A percentile compares a stretch with the other conserved stretches of the same genome.
phyloP scores from a whole-genome alignment of 2,888 invertebrate species.

The Drosophila cognata region DNA sequence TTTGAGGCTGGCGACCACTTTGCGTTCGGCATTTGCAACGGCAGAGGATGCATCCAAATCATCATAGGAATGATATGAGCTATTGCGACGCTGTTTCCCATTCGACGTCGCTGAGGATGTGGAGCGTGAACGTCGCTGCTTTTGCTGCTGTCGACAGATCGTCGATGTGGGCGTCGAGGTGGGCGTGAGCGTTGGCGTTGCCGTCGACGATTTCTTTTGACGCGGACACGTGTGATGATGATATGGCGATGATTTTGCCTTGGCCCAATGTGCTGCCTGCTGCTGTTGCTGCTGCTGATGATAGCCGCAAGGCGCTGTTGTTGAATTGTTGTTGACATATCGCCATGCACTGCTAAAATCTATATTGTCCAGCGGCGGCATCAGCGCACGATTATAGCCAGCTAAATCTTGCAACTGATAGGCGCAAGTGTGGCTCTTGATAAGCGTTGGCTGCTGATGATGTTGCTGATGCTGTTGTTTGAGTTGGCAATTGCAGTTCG shows the following conservation, averaged over 20 bases:
- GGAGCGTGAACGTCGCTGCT: constrained; percentile 67
- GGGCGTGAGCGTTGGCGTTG: constrained; percentile 30
- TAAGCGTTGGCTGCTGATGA: constrained; percentile 61
- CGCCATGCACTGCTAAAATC: constrained; percentile 70
- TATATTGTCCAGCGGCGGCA: constrained; percentile 83
- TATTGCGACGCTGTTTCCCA: constrained; percentile 76
- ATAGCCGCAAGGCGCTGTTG: constrained; percentile 56
- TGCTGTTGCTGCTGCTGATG: constrained; percentile 54
- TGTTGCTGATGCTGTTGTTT: constrained; percentile 51
- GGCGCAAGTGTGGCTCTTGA: constrained; percentile 80
- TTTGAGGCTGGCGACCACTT: constrained; percentile 80
- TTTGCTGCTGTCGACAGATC: constrained; percentile 51
- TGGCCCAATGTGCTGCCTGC: constrained; percentile 30
- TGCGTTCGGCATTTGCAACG: constrained; percentile 69
- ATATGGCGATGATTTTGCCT: constrained; percentile 48
- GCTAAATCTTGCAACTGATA: constrained; percentile 82
- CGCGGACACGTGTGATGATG: constrained; percentile 75
- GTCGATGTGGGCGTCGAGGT: constrained; percentile 26
- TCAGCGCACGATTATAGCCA: constrained; percentile 77
- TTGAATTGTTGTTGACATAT: constrained; percentile 68
- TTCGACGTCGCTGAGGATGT: constrained; percentile 43
- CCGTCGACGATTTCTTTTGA: constrained; percentile 49
- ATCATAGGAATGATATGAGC: constrained; percentile 81
- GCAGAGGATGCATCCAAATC: constrained; percentile 75
- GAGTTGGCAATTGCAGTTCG: constrained; percentile 73